Base-by-base conservation (phyloP, 2,797 vertebrate species). In the Sebastes hubbsi region DNA sequence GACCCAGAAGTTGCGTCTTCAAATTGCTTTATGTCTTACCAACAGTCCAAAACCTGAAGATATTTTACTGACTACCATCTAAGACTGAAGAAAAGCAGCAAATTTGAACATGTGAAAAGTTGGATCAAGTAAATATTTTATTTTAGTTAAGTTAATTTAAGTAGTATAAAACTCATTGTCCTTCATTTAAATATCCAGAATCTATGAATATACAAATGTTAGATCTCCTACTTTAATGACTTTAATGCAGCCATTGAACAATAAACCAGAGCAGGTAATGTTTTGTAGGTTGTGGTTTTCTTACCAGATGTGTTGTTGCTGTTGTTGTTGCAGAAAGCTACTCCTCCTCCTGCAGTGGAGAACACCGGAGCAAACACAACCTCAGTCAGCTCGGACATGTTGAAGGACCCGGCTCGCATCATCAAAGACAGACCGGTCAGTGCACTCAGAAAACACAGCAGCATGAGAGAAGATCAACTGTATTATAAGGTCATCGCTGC, bases 341-440 rank as follows among this genome's bases (percentile, higher is more conserved):
- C 89, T 46, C 42, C 49, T 52, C 49, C 87, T 72, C 74, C 92
- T 72, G 77, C 91, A 11, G 81, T 70, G 22, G 94, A 95, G 77
- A 93, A 68, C 2, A 58, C 94, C 25, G 88, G 75, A 32, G 22
- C 82, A 46, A 90, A 88, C 60, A 7, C 84, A 10, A 73, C 87
- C 54, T 77, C 94, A 9, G 86, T 89, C 24, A 81, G 80, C 10
- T n/a, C 83, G 1, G 95, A 96, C 32, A 76, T 86, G 77, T 83
- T 96, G 89, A 72, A 89, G 5, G 96, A 96, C 85, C 90, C 95
- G 3, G 96, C 96, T 25, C 80, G 90, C 24, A 82, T 96, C 79
- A 94, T 96, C 73, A 96, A 95, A 84, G 95, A 95, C 67, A 87
- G 89, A 67, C 72, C 87, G 89, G 94, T 95, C 30, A 90, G 92